These are phyloP conservation scores for crab-eating macaque (Macaca fascicularis) DNA, from an alignment of 2,113 vertebrate genomes.

Conservation along the genomic window DNA sequence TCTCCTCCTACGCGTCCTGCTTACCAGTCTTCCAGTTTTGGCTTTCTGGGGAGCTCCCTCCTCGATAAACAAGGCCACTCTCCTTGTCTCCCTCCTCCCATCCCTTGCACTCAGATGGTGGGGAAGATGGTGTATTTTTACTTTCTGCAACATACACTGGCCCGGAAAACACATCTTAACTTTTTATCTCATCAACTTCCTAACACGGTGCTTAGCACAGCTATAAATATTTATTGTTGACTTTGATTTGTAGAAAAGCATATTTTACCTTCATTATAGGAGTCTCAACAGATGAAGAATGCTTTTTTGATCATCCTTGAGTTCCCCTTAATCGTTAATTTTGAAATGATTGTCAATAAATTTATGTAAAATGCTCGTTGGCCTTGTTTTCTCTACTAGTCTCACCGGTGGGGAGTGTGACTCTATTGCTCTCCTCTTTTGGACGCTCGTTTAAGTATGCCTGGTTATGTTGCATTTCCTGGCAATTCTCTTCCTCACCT, in stretches of 20 bases:
- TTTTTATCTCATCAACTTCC: neutral
- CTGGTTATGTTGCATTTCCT: neutral
- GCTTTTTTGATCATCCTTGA: neutral
- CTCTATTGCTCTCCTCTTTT: neutral
- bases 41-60: neutral
- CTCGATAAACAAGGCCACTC: neutral
- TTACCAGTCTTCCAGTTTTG: rapidly evolving
- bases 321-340: neutral
- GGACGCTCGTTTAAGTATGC: neutral
- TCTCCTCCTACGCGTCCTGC: neutral
- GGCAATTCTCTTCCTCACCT: neutral
- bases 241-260: neutral
- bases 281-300: neutral
- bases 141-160: rapidly evolving
- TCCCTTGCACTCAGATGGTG: too few species aligned
- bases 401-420: neutral
- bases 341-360: neutral
- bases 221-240: neutral
- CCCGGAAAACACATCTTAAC: rapidly evolving
- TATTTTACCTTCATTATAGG: neutral
- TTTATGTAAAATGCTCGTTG: neutral
- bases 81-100: neutral
- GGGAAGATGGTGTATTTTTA: too few species aligned
- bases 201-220: neutral
- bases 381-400: neutral